Evolutionary conservation across 2,888 invertebrate genomes (phyloP).

Genomic region (Pharmacophagus antenor): DNA sequence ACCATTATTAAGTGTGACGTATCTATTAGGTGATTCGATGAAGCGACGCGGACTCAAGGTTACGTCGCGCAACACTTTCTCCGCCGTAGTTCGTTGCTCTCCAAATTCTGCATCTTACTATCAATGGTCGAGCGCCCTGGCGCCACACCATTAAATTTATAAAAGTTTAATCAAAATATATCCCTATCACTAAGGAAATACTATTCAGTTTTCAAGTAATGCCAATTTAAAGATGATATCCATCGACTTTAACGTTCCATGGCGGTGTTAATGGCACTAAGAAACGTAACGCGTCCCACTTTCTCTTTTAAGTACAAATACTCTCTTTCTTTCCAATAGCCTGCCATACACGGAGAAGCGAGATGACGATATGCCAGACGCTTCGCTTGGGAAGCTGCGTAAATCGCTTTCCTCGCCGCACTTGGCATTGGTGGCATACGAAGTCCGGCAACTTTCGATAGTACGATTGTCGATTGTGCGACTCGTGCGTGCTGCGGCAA

Average conservation of each 20-base stretch:
- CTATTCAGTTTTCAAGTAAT: slow-evolving; percentile 34
- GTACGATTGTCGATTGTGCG: slow-evolving; percentile 57
- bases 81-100: slow-evolving; percentile 76
- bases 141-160: slow-evolving; percentile 43
- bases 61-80: slow-evolving; percentile 76
- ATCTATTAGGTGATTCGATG: slow-evolving; percentile 69
- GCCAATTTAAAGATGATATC: slow-evolving; percentile 52
- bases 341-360: slow-evolving; percentile 50
- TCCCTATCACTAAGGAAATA: slow-evolving; percentile 35
- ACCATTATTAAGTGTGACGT: slow-evolving; percentile 54
- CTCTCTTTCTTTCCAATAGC: slow-evolving; percentile 61
- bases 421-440: slow-evolving; percentile 75
- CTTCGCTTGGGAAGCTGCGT: slow-evolving; percentile 57
- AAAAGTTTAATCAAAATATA: slow-evolving; percentile 33
- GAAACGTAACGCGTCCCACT: slow-evolving; percentile 80
- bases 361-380: slow-evolving; percentile 60
- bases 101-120: slow-evolving; percentile 66
- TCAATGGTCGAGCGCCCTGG: slow-evolving; percentile 48
- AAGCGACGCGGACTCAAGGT: slow-evolving; percentile 71
- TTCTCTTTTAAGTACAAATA: slow-evolving; percentile 76
- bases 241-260: slow-evolving; percentile 75
- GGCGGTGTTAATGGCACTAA: slow-evolving; percentile 76
- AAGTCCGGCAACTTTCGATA: slow-evolving; percentile 80
- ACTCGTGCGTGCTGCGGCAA: slow-evolving; percentile 33
- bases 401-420: slow-evolving; percentile 78